Evolutionary conservation across 2,113 vertebrate genomes (phyloP).

Genomic region (Antigone vipio): DNA sequence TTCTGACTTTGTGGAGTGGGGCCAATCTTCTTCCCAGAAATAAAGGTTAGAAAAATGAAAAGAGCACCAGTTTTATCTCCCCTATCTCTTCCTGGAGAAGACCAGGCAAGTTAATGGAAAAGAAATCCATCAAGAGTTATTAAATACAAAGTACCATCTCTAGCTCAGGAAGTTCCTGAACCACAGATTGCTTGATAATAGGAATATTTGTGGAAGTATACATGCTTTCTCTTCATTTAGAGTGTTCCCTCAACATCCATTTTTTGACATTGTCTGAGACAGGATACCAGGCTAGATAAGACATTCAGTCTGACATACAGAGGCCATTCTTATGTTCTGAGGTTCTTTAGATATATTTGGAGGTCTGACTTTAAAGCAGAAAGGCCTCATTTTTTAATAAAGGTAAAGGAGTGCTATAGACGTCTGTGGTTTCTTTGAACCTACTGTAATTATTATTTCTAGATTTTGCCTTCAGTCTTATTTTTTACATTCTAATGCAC

Average conservation of each 20-base stretch:
- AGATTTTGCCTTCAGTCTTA: slow-evolving; percentile 31
- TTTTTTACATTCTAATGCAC: slow-evolving; percentile 20
- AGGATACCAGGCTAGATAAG: background rate
- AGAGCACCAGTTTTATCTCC: background rate
- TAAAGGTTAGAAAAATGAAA: background rate
- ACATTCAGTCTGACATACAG: background rate
- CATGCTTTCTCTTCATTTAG: background rate
- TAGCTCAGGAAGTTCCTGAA: background rate
- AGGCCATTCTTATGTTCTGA: background rate
- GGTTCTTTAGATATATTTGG: background rate
- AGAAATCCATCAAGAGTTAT: slow-evolving; percentile 2
- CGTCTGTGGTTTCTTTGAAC: slow-evolving; percentile 25
- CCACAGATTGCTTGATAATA: background rate
- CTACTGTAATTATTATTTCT: slow-evolving; percentile 21
- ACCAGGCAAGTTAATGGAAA: background rate
- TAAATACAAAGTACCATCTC: background rate
- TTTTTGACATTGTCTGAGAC: background rate
- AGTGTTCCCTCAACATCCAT: background rate
- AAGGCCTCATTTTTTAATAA: slow-evolving; percentile 6
- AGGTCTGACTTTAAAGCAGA: background rate
- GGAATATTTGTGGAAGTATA: background rate
- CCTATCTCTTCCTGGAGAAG: background rate
- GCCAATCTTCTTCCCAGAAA: background rate
- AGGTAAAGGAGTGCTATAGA: background rate
- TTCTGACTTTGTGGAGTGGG: background rate